These are phyloP conservation scores for Himalopsyche tibetana DNA, from an alignment of 2,888 invertebrate species.

Conservation along the genomic window DNA sequence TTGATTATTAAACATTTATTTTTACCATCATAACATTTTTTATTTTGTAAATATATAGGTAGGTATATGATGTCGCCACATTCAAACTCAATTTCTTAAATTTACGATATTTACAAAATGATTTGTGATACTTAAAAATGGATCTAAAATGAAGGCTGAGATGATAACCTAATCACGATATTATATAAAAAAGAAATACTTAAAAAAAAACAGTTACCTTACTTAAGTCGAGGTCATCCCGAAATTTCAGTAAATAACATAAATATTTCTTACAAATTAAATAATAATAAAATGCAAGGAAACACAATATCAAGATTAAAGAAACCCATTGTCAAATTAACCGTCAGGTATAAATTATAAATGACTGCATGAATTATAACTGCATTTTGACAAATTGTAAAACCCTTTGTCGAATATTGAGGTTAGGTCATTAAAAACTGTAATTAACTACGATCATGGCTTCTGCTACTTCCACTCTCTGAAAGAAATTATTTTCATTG, in stretches of 20 bases:
- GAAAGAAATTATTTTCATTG: too few relatives aligned
- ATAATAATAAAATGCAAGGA: conserved; percentile 36
- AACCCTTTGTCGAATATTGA: too few relatives aligned
- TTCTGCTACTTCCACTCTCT: too few relatives aligned
- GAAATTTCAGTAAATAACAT: background rate
- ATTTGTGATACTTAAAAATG: conserved; percentile 20
- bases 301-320: background rate
- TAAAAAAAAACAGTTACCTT: background rate
- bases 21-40: conserved; percentile 55
- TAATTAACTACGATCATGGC: too few relatives aligned
- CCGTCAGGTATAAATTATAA: too few relatives aligned
- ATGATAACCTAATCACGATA: conserved; percentile 27
- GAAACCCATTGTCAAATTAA: too few relatives aligned
- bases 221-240: background rate
- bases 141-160: conserved; percentile 18
- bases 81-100: conserved; percentile 39
- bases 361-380: too few relatives aligned
- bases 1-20: conserved; percentile 46
- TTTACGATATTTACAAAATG: conserved; percentile 42
- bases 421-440: too few relatives aligned
- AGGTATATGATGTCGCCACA: conserved; percentile 63
- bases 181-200: conserved; percentile 40
- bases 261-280: conserved; percentile 32
- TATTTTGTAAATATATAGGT: conserved; percentile 64
- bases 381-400: too few relatives aligned